Evolutionary conservation across 2,888 invertebrate genomes (phyloP).

Genomic region (Dynastes tityus): DNA sequence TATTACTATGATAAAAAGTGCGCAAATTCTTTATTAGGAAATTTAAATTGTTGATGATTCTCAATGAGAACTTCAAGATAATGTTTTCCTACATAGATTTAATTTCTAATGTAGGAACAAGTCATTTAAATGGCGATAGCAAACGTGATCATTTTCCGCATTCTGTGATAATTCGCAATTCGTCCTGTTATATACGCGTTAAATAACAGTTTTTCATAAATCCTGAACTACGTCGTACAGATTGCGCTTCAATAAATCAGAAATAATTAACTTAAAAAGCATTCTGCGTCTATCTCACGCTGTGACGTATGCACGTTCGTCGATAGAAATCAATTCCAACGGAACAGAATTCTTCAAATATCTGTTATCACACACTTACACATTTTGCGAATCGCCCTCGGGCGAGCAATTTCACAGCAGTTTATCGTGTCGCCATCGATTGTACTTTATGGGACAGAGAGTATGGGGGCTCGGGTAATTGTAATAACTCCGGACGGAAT

Average conservation of each 20-base stretch:
- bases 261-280: slow-evolving; percentile 1
- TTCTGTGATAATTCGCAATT: no score
- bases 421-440: slow-evolving; percentile 23
- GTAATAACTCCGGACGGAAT: slow-evolving; percentile 16
- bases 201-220: no score
- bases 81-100: no score
- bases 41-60: no score
- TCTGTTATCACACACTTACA: slow-evolving; percentile 13
- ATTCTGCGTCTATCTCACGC: neutral
- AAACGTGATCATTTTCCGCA: no score
- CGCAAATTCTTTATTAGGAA: no score
- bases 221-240: no score
- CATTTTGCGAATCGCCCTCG: slow-evolving; percentile 14
- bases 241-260: neutral
- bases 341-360: neutral
- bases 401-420: slow-evolving; percentile 11
- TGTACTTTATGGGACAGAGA: slow-evolving; percentile 13
- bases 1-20: no score
- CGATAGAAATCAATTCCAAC: neutral
- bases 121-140: no score
- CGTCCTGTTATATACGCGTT: no score
- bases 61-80: no score
- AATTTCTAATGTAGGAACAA: no score
- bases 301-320: neutral
- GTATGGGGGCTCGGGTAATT: slow-evolving; percentile 8